Evolutionary conservation across 2,888 invertebrate genomes (phyloP).

Genomic region (Sarcophaga caerulescens): DNA sequence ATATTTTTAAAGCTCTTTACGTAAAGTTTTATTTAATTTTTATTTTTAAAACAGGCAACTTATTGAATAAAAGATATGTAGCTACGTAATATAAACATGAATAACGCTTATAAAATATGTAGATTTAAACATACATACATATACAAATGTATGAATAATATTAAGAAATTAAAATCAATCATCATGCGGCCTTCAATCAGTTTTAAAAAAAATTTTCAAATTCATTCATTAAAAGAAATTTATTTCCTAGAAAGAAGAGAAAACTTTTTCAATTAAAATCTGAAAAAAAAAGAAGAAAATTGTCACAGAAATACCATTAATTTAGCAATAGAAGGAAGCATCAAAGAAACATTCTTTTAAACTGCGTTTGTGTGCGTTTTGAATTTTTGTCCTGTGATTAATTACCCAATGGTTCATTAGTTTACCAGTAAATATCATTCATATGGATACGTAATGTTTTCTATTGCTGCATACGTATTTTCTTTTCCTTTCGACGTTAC

Average conservation of each 20-base stretch:
- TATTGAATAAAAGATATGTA: not conserved
- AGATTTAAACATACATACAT: not conserved
- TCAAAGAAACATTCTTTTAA: slow-evolving; percentile 28
- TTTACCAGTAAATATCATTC: slow-evolving; percentile 60
- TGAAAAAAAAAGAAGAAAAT: slow-evolving; percentile 1
- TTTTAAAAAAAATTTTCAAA: not conserved
- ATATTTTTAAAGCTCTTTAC: slow-evolving; percentile 15
- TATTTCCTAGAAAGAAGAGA: slow-evolving; percentile 5
- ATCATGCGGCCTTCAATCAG: not conserved
- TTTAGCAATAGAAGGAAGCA: slow-evolving; percentile 45
- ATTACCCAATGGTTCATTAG: slow-evolving; percentile 62
- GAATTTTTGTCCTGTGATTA: slow-evolving; percentile 56
- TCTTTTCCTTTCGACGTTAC: not conserved
- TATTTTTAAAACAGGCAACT: not conserved
- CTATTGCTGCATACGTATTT: slow-evolving; percentile 17
- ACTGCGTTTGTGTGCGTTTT: slow-evolving; percentile 45
- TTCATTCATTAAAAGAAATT: not conserved
- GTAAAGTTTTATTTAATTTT: not conserved
- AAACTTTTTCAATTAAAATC: not conserved
- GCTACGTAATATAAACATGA: not conserved
- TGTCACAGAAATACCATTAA: slow-evolving; percentile 49
- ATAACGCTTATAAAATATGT: not conserved
- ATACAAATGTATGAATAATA: not conserved
- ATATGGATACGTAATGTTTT: slow-evolving; percentile 17
- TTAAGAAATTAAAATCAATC: slow-evolving; percentile 10